Evolutionary conservation across 2,113 vertebrate species (phyloP).

Genomic region (Erythrolamprus reginae): DNA sequence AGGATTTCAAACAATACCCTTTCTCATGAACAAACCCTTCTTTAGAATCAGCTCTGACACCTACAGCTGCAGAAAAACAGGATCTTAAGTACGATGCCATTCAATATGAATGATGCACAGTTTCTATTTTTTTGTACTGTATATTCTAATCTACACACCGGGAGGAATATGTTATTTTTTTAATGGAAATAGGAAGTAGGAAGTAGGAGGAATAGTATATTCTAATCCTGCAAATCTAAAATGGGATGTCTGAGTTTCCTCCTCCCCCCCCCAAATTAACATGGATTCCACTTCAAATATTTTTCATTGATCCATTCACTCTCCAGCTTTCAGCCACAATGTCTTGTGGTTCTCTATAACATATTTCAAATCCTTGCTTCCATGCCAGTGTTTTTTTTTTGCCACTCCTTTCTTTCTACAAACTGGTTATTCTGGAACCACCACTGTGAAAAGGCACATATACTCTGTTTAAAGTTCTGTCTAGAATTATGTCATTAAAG

Average conservation of each 20-base stretch:
- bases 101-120: not conserved
- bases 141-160: not conserved
- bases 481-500: not conserved
- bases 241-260: not conserved
- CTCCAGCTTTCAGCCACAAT: not conserved
- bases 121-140: not conserved
- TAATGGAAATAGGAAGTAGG: no score
- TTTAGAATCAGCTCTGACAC: not conserved
- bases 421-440: not conserved
- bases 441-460: not conserved
- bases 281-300: not conserved
- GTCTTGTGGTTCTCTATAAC: not conserved
- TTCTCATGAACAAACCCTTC: not conserved
- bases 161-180: no score
- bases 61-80: not conserved
- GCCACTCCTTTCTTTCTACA: not conserved
- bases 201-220: no score
- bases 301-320: not conserved
- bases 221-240: not conserved
- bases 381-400: not conserved
- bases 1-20: not conserved
- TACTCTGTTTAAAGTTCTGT: not conserved
- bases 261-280: no score
- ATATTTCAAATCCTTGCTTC: not conserved
- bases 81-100: not conserved